phyloP scores from a whole-genome alignment of 2,113 vertebrate species.

The Rhineura floridana region DNA sequence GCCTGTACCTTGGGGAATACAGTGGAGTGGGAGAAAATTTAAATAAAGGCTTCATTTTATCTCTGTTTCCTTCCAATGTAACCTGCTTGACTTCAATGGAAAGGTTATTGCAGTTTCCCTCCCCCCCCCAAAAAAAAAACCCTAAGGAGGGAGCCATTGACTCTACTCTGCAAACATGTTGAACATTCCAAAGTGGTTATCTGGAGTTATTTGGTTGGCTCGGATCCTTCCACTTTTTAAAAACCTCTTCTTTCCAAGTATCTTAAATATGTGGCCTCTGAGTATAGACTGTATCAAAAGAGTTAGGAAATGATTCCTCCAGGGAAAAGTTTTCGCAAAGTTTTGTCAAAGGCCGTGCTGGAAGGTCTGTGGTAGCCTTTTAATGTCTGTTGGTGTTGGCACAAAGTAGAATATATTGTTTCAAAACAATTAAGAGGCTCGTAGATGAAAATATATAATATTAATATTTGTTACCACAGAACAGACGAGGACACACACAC shows the following conservation, averaged over 20 bases:
- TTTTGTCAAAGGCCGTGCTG: neutral
- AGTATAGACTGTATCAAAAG: neutral
- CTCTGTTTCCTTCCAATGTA: neutral
- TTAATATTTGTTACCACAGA: constrained; percentile 5
- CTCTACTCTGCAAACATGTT: neutral
- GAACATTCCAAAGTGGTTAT: neutral
- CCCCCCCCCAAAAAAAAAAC: neutral
- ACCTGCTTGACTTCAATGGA: neutral
- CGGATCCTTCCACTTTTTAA: neutral
- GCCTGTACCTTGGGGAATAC: neutral
- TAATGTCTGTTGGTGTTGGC: neutral
- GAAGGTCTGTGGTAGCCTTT: neutral
- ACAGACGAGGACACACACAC: neutral
- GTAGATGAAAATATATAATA: constrained; percentile 10
- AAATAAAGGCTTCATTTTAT: neutral
- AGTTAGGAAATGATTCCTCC: neutral
- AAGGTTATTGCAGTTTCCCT: neutral
- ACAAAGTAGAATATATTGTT: constrained; percentile 4
- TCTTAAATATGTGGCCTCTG: neutral
- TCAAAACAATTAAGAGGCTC: neutral
- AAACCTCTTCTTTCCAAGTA: neutral
- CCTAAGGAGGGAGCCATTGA: neutral
- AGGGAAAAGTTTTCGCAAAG: neutral
- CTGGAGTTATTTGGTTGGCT: neutral
- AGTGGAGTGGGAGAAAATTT: neutral